A percentile compares a stretch with the other conserved stretches of the same genome.
These are phyloP conservation scores for Holothuria scabra DNA, from an alignment of 53 echinoderm and acorn worm species.

Conservation along the genomic window DNA sequence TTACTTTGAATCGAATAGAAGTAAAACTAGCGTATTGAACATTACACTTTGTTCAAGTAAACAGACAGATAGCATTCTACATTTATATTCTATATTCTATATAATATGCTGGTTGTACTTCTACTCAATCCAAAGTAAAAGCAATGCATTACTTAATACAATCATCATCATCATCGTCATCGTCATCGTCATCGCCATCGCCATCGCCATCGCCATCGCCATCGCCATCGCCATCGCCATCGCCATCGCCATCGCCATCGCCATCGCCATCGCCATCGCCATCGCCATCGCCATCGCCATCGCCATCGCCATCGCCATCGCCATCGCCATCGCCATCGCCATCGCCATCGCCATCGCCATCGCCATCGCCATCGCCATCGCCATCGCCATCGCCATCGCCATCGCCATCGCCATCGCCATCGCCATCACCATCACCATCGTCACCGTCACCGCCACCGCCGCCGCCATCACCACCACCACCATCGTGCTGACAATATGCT, in stretches of 20 bases:
- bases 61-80: too few relatives aligned
- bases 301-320: neutral
- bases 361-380: neutral
- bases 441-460: neutral
- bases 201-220: constrained; percentile 23
- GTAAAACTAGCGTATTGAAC: too few relatives aligned
- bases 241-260: neutral
- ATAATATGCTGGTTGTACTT: too few relatives aligned
- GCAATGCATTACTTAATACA: neutral
- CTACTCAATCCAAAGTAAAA: neutral
- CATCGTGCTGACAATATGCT: neutral
- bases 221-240: constrained; percentile 25
- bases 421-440: neutral
- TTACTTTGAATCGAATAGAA: too few relatives aligned
- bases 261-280: too few relatives aligned
- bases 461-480: neutral
- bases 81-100: too few relatives aligned
- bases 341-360: neutral
- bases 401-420: neutral
- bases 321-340: neutral
- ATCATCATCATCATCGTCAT: neutral
- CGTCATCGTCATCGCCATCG: constrained; percentile 19
- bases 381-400: neutral
- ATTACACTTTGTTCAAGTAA: too few relatives aligned
- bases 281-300: neutral